Conservation (phyloP, 2,113 vertebrate species). For the Phylloscopus whistleri region DNA sequence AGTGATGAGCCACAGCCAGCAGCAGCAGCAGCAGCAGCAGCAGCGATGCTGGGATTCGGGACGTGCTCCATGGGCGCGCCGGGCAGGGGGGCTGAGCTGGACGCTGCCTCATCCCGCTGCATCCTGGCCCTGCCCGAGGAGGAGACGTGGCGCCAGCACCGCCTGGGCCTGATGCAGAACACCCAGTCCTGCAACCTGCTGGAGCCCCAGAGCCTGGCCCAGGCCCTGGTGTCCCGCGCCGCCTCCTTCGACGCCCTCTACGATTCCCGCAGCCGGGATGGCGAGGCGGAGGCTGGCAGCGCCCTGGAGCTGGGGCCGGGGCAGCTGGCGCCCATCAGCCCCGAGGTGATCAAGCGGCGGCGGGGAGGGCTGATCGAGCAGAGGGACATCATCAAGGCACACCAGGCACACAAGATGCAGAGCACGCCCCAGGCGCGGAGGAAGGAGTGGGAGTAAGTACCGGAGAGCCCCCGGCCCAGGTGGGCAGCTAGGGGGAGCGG, state of each 20-base stretch:
- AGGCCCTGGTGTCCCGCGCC: constrained; percentile 73
- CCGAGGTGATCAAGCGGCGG: constrained; percentile 88
- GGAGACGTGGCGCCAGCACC: constrained; percentile 86
- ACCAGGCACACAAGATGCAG: constrained; percentile 96
- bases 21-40: constrained; percentile 55
- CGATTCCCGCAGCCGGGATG: constrained; percentile 69
- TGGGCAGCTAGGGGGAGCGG: not conserved
- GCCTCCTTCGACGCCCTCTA: constrained; percentile 81
- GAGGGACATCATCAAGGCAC: constrained; percentile 93
- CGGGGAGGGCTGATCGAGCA: constrained; percentile 94
- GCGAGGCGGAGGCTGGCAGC: constrained; percentile 56
- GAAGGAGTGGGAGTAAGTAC: constrained; percentile 98
- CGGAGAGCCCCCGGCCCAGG: not conserved
- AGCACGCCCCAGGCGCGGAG: constrained; percentile 94
- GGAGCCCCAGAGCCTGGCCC: constrained; percentile 75
- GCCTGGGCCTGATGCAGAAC: constrained; percentile 67
- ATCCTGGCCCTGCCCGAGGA: constrained; percentile 77
- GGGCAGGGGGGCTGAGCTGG: constrained; percentile 62
- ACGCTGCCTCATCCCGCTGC: constrained; percentile 61
- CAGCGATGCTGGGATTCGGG: constrained; percentile 86
- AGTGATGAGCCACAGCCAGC: constrained; percentile 81
- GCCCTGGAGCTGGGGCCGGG: constrained; percentile 59
- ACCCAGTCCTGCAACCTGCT: constrained; percentile 77
- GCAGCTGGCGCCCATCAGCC: constrained; percentile 80
- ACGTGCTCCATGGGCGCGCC: constrained; percentile 73